Base-by-base conservation (phyloP, 2,888 invertebrate genomes). In the Ceriagrion tenellum region DNA sequence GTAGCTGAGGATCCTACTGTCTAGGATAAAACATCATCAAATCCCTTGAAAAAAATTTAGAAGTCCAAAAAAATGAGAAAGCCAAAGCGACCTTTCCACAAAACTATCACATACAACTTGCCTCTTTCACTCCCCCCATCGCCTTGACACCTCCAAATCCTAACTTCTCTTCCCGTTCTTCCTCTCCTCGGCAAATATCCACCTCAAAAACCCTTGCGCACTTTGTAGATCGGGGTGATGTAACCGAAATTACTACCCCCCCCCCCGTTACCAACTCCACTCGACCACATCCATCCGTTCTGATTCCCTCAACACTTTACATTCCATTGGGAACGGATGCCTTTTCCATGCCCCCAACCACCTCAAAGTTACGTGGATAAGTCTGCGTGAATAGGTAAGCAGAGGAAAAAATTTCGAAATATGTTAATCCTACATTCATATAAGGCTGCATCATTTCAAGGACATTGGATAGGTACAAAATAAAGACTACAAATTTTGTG, bases 181-280 rank as follows among this genome's bases (percentile, higher is more conserved):
- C 30, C 47, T 4, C 88, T 40, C 30, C 40, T 35, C 88, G 8
- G 18, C 88, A 18, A 10, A 47, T 47, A 23, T 88, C 8, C 26
- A 40, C 40, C 88, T 40, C 47, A 40, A 8, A 47, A 20, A 23
- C 69, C n/a, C 69, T 26, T 47, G 18, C 88, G 20, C 88, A 18
- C 26, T 88, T 88, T 47, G 40, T 47, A 23, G 88, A 40, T 35
- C 40, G 88, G 47, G 88, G 88, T 88, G 88, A 88, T 47, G 88
- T 88, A 88, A 88, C 47, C 88, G 88, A 88, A 88, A 88, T 88
- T 47, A 88, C 88, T 40, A 47, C 88, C 47, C 18, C 0, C 47
- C 18, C 0, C 69, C 69, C 69, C 69, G 23, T 26, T 69, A n/a
- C 69, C 69, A 69, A 26, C 69, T 69, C 69, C 8, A 69, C 10